These are phyloP conservation scores for Theocolax elegans DNA, from an alignment of 1,140 invertebrate genomes.

Conservation along the genomic window DNA sequence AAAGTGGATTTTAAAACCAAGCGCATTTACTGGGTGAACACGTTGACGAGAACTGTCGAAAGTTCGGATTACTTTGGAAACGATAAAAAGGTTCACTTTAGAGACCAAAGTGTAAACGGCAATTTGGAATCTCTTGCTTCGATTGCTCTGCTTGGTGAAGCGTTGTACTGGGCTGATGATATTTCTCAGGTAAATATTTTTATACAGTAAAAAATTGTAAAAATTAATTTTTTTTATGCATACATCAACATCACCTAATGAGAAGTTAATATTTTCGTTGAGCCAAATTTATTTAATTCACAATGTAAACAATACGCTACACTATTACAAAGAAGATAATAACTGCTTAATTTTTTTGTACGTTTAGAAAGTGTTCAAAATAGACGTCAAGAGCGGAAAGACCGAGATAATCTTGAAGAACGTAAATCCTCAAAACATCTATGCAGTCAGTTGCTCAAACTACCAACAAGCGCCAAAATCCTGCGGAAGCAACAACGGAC, in stretches of 20 bases:
- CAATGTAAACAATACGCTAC: no score
- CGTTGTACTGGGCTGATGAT: conserved; percentile 13
- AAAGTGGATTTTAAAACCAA: not conserved
- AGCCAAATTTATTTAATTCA: not conserved
- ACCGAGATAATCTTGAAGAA: not conserved
- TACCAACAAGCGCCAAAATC: not conserved
- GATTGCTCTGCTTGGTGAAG: not conserved
- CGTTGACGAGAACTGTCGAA: not conserved
- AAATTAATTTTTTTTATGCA: not conserved
- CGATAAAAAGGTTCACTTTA: not conserved
- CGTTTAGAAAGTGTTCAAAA: not conserved
- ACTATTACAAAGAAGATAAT: no score
- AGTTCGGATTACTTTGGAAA: conserved; percentile 9
- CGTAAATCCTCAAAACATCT: not conserved
- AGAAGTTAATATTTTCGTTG: not conserved
- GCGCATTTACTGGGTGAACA: conserved; percentile 15
- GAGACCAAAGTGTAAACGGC: no score
- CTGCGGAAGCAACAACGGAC: not conserved
- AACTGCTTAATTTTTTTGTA: not conserved
- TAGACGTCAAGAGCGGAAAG: not conserved
- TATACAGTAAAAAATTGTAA: not conserved
- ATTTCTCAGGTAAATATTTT: not conserved
- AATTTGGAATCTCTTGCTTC: not conserved
- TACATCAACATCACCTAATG: no score
- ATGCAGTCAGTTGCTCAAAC: not conserved